Percentiles rank a stretch among this genome's conserved stretches.
Conservation (phyloP, 1,140 invertebrate genomes). For the Penaeus japonicus region DNA sequence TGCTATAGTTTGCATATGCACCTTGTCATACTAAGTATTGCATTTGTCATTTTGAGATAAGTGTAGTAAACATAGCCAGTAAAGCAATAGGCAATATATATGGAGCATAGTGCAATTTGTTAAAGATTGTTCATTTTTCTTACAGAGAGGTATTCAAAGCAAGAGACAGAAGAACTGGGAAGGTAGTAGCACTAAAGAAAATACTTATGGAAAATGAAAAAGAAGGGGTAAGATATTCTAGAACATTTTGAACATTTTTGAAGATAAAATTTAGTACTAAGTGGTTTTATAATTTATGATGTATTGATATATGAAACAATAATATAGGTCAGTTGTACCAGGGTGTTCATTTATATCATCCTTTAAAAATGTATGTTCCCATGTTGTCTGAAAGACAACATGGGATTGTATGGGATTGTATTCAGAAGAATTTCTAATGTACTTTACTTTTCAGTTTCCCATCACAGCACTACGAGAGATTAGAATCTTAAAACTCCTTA, state of each 20-base stretch:
- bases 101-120: too few species aligned
- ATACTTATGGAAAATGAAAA: constrained; percentile 99
- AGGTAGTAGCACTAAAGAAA: constrained; percentile 97
- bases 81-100: too few species aligned
- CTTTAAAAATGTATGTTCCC: too few species aligned
- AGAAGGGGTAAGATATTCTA: constrained; percentile 80
- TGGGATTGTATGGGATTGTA: too few species aligned
- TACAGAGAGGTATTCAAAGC: constrained; percentile 97
- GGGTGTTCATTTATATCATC: too few species aligned
- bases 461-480: constrained; percentile 98
- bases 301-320: background rate
- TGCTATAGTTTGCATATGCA: too few species aligned
- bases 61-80: too few species aligned
- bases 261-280: background rate
- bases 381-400: too few species aligned
- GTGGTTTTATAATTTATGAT: background rate
- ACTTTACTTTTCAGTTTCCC: constrained; percentile 74
- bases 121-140: constrained; percentile 61
- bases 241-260: background rate
- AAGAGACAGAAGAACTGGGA: constrained; percentile 82
- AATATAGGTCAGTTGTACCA: too few species aligned
- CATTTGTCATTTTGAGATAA: too few species aligned
- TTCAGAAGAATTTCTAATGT: too few species aligned
- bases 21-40: too few species aligned
- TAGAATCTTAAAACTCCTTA: constrained; percentile 91